Base-by-base conservation (phyloP, 2,797 vertebrate species). In the Megaceryle alcyon region DNA sequence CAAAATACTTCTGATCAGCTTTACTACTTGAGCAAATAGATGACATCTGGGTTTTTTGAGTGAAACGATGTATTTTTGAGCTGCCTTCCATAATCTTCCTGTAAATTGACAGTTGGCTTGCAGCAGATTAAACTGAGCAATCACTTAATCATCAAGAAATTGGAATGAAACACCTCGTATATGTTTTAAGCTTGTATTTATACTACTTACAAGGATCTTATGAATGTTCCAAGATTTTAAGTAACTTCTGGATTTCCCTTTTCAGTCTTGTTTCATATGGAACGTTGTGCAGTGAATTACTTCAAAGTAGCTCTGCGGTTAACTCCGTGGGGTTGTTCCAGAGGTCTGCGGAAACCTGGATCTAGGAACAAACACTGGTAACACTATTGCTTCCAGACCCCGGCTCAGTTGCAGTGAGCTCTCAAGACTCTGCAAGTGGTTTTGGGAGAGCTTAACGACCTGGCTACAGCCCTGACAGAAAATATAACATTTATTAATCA, bases 371-470 rank as follows among this genome's bases (percentile, higher is more conserved):
- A 92, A 6, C 14, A 48, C 0, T n/a, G 39, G 33, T 84, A 90
- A 79, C 20, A 8, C 68, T 95, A 94, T 90, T 95, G 88, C 86
- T 95, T 96, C 86, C 94, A 93, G 94, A 92, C 56, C 7, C n/a
- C 43, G 69, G 35, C 69, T 92, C 54, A 61, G 41, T 22, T 72
- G 13, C 25, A 79, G 43, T 29, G 78, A 88, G 35, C 59, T 85
- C 31, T 90, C 48, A 53, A 69, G 53, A 60, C 41, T 65, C 63
- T 88, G 39, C 31, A 88, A n/a, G 51, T 75, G n/a, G 26, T 83
- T 93, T 94, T 48, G 66, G 43, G 63, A 82, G 49, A 72, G 26
- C 70, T 72, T 92, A 88, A 81, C 5, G 1, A 26, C 66, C 63
- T 90, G 86, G 60, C 49, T 86, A 68, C 23, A 69, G 70, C 23